Evolutionary conservation across 2,888 invertebrate species (phyloP), one percentile per base, ranked within the genome.

Genomic region (Epinotia ramella): DNA sequence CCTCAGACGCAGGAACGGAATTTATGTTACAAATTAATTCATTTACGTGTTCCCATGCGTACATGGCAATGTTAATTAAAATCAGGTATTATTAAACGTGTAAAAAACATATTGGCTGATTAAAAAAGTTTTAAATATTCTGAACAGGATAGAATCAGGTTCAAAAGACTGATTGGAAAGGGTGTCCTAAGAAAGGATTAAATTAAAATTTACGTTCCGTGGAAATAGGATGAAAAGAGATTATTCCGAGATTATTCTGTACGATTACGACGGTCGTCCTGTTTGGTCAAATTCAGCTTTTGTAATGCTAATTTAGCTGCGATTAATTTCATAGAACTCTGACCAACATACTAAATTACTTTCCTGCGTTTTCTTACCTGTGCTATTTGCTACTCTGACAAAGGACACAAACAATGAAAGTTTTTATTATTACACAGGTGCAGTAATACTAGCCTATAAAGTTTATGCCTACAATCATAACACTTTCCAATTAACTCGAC

Each of bases 1-100:
- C 82, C 82, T 82, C 84, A 86, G 84, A 86, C 83, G 81, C 79
- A 80, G 85, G 86, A 86, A 84, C 82, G 80, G 80, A 88, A 87
- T 88, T 87, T 86, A 86, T 89, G 82, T 86, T 83, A 85, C 86
- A 86, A 88, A 89, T 88, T 88, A 87, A 88, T 88, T 87, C 84
- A 86, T 83, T 84, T 85, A 80, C 71, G 80, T 80, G 77, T 79
- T 79, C 78, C 79, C 80, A 78, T 73, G 77, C 46, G 68, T 18
- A n/a, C 40, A 18, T 66, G 24, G 53, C 49, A n/a, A 66, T 71
- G 18, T 53, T 59, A 59, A 70, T 60, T 73, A 7, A 18, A 63
- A 68, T 20, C 44, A 18, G 56, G 16, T 49, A 16, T n/a, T 16
- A 7, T n/a, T 53, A 1, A 2, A 9, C 40, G 2, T n/a, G 13